phyloP scores from a whole-genome alignment of 2,797 vertebrate genomes.

The Pantherophis vulpinus region DNA sequence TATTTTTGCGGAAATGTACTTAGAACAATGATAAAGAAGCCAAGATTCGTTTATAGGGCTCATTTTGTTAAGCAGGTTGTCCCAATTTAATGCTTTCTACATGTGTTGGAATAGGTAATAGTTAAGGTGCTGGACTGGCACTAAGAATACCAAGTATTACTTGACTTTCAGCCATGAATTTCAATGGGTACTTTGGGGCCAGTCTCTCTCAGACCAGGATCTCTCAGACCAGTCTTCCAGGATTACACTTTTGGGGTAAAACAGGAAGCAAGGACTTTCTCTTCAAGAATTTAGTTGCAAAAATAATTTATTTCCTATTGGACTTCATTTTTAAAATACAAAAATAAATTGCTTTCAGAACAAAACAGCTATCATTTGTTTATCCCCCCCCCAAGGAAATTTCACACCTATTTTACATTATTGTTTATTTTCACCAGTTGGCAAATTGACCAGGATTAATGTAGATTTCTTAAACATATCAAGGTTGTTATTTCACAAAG shows the following conservation, averaged over 20 bases:
- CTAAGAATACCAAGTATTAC: too few species aligned
- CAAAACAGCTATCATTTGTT: not conserved
- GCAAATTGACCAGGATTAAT: not conserved
- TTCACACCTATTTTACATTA: not conserved
- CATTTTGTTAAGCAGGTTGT: not conserved
- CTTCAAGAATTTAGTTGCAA: not conserved
- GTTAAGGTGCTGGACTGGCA: too few species aligned
- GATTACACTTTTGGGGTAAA: too few species aligned
- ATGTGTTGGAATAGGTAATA: not conserved
- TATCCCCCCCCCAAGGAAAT: not conserved
- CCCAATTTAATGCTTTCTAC: too few species aligned
- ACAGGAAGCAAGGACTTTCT: not conserved
- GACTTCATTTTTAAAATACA: not conserved
- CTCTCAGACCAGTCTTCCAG: too few species aligned
- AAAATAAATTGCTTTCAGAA: constrained; percentile 17
- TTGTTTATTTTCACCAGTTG: accelerated
- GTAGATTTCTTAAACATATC: constrained; percentile 9
- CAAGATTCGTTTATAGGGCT: not conserved
- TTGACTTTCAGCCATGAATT: too few species aligned
- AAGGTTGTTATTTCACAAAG: not conserved
- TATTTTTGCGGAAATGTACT: not conserved
- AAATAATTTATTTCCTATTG: not conserved
- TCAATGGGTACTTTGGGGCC: too few species aligned
- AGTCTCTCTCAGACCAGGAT: too few species aligned
- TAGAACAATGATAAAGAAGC: not conserved